Conservation (phyloP, 2,113 vertebrate species). For the Eublepharis macularius region DNA sequence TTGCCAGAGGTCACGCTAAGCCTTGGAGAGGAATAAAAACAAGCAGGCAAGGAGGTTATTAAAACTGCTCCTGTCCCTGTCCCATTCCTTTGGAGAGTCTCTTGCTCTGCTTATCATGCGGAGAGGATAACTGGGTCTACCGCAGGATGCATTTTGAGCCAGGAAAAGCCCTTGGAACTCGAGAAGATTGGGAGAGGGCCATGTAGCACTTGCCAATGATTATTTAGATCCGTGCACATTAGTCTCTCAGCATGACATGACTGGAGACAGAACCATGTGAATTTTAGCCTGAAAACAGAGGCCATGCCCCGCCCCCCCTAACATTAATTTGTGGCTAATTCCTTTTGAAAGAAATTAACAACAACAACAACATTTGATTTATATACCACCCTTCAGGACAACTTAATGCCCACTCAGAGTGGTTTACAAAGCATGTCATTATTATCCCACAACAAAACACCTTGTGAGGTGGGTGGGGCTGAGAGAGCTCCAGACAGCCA, state of each 20-base stretch:
- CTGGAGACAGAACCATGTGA: not conserved
- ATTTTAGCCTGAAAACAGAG: not conserved
- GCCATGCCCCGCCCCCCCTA: no score
- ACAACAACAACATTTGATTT: no score
- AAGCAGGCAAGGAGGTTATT: constrained; percentile 6
- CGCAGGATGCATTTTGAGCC: no score
- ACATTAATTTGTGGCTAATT: not conserved
- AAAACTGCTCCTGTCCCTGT: not conserved
- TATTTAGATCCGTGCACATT: not conserved
- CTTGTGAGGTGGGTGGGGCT: no score
- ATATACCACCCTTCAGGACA: no score
- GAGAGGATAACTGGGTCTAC: not conserved
- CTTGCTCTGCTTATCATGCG: not conserved
- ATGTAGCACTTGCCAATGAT: not conserved
- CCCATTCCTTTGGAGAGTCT: not conserved
- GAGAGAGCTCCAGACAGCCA: no score
- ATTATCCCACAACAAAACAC: no score
- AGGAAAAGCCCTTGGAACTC: not conserved
- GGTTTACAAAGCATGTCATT: no score
- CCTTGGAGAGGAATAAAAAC: constrained; percentile 21
- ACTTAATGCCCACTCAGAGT: no score
- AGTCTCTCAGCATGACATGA: not conserved
- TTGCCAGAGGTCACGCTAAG: constrained; percentile 11
- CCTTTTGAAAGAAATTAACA: not conserved
- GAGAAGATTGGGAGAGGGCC: not conserved